Percentiles rank a stretch among this genome's conserved stretches.
These are phyloP conservation scores for Metacarcinus magister DNA, from an alignment of 2,888 invertebrate genomes.

Conservation along the genomic window DNA sequence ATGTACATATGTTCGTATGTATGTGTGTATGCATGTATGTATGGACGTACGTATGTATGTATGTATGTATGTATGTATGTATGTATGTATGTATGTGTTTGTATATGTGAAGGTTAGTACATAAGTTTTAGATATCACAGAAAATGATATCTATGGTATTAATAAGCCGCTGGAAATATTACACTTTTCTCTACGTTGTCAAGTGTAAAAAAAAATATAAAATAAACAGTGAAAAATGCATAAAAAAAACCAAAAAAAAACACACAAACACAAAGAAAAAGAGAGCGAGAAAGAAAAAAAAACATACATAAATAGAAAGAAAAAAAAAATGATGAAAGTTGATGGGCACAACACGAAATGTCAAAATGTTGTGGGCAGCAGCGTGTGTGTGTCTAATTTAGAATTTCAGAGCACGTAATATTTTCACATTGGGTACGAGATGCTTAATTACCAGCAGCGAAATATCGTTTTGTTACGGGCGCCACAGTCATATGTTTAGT, in stretches of 20 bases:
- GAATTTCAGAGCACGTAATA: constrained; percentile 19
- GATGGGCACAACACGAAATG: not conserved
- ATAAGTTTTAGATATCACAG: not conserved
- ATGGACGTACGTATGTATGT: too few relatives aligned
- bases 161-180: not conserved
- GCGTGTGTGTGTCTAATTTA: constrained; percentile 13
- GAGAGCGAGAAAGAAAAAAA: not conserved
- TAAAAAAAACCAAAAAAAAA: not conserved
- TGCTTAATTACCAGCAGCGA: not conserved
- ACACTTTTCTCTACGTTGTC: not conserved
- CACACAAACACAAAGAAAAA: not conserved
- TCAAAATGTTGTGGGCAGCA: constrained; percentile 2
- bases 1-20: not conserved
- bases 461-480: constrained; percentile 19
- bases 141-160: not conserved
- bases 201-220: not conserved
- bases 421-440: constrained; percentile 28
- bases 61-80: not conserved
- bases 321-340: not conserved
- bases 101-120: not conserved
- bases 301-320: not conserved
- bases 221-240: not conserved
- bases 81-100: not conserved
- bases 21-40: too few relatives aligned
- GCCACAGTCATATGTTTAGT: constrained; percentile 16